These are phyloP conservation scores for Zaprionus lachaisei DNA, from an alignment of 1,140 invertebrate species.

Conservation along the genomic window DNA sequence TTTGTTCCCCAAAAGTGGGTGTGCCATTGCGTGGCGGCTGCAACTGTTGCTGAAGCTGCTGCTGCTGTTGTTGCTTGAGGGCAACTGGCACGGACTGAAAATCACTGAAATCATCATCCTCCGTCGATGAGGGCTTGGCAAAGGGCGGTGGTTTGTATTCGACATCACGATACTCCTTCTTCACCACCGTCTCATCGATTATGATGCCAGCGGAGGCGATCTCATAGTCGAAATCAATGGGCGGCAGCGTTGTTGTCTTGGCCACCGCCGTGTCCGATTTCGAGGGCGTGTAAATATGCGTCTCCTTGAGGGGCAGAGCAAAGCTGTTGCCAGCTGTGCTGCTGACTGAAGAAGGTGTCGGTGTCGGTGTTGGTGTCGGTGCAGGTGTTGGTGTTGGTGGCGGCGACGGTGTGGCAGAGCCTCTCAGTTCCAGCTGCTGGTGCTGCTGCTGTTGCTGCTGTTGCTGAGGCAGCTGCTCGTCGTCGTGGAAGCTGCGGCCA, in stretches of 20 bases:
- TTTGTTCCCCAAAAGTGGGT: conserved; percentile 72
- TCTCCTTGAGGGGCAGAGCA: conserved; percentile 79
- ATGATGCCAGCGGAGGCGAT: conserved; percentile 82
- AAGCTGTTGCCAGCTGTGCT: conserved; percentile 51
- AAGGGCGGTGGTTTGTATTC: conserved; percentile 80
- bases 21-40: conserved; percentile 51
- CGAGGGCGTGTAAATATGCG: conserved; percentile 83
- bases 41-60: conserved; percentile 3
- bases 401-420: conserved; percentile 13
- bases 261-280: conserved; percentile 73
- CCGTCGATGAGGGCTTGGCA: conserved; percentile 58
- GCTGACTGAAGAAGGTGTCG: conserved; percentile 15
- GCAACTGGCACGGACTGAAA: conserved; percentile 75
- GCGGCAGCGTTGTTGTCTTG: conserved; percentile 69
- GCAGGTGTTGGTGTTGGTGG: conserved; percentile 3
- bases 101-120: conserved; percentile 80
- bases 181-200: conserved; percentile 82
- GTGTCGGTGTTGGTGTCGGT: conserved; percentile 7
- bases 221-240: conserved; percentile 83
- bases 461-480: conserved; percentile 67
- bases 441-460: conserved; percentile 37
- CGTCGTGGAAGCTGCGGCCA: conserved; percentile 61
- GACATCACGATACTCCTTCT: conserved; percentile 84
- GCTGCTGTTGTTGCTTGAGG: background rate
- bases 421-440: conserved; percentile 69